These are phyloP conservation scores for Armadillidium nasatum DNA, from an alignment of 1,140 invertebrate species.

Conservation along the genomic window DNA sequence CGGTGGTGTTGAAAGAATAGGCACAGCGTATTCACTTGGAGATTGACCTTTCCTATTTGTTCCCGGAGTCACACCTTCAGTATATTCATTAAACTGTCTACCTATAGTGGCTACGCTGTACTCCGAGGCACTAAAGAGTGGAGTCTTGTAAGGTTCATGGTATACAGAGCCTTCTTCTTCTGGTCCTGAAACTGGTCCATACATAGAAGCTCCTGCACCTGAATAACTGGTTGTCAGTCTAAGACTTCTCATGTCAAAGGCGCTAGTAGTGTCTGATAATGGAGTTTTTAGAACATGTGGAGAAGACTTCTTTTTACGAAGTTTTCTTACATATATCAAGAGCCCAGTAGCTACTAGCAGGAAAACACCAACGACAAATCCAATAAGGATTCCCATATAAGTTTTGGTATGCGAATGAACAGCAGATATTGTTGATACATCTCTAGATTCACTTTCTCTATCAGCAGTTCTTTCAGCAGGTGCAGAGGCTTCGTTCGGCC, in stretches of 20 bases:
- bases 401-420: slow-evolving; percentile 52
- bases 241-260: slow-evolving; percentile 64
- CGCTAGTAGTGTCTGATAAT: slow-evolving; percentile 47
- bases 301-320: slow-evolving; percentile 64
- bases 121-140: slow-evolving; percentile 31
- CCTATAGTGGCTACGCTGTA: slow-evolving; percentile 40
- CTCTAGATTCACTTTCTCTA: slow-evolving; percentile 49
- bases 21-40: slow-evolving; percentile 33
- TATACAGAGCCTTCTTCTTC: slow-evolving; percentile 56
- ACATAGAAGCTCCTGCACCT: slow-evolving; percentile 48
- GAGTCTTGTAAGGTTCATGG: slow-evolving; percentile 59
- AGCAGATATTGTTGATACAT: slow-evolving; percentile 37
- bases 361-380: slow-evolving; percentile 64
- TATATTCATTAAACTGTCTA: slow-evolving; percentile 32
- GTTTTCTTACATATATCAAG: slow-evolving; percentile 62
- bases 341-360: slow-evolving; percentile 60
- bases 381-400: slow-evolving; percentile 74
- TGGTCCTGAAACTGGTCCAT: slow-evolving; percentile 51
- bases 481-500: slow-evolving; percentile 26
- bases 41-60: not conserved
- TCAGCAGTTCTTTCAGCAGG: slow-evolving; percentile 47
- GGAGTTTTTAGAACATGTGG: slow-evolving; percentile 64
- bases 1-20: slow-evolving; percentile 36
- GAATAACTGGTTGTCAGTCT: slow-evolving; percentile 56
- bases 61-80: slow-evolving; percentile 20